These are phyloP conservation scores for Gorsachius magnificus DNA, from an alignment of 2,797 vertebrate species.

Conservation along the genomic window DNA sequence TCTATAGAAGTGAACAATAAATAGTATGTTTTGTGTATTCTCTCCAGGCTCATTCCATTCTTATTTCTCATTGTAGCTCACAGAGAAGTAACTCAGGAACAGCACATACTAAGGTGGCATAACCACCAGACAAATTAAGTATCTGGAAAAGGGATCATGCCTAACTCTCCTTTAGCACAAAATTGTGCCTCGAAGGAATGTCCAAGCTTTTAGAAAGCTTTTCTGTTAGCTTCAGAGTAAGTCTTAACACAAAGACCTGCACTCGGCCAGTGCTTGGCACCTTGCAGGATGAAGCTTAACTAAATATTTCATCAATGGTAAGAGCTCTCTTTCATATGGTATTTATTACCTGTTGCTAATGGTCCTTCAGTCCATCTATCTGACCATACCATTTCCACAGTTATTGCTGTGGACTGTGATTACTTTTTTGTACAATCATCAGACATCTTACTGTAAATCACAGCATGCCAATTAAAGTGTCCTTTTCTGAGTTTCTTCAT, in stretches of 20 bases:
- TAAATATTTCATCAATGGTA: neutral
- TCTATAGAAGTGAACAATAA: neutral
- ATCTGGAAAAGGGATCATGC: neutral
- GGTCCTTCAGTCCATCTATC: neutral
- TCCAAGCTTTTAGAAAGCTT: neutral
- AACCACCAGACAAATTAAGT: neutral
- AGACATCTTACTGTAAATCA: neutral
- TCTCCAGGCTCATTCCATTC: neutral
- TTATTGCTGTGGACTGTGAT: neutral
- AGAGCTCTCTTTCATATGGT: neutral
- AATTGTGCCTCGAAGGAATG: neutral
- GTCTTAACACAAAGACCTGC: neutral
- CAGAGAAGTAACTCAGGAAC: neutral
- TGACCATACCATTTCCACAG: neutral
- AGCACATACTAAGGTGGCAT: neutral
- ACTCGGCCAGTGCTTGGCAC: neutral
- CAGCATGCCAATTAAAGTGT: neutral
- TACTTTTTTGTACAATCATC: neutral
- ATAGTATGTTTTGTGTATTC: neutral
- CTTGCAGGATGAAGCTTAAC: neutral
- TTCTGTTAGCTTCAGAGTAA: neutral
- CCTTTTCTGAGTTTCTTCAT: neutral
- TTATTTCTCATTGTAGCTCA: neutral
- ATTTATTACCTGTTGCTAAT: neutral
- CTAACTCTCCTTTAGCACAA: neutral